phyloP scores from a whole-genome alignment of 2,888 invertebrate species.

The Acrobasis consociella region DNA sequence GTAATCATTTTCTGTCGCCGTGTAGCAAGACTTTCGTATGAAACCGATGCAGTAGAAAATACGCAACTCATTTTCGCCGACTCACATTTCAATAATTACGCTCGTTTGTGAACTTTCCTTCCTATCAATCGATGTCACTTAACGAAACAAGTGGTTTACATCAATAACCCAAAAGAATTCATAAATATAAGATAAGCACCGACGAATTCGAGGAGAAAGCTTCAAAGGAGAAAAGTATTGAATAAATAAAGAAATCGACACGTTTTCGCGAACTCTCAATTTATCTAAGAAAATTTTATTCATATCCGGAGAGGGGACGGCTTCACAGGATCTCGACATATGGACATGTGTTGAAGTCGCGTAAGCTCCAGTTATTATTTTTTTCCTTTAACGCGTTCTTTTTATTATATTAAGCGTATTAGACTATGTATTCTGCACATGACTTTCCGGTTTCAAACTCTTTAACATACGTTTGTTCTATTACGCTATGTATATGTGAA shows the following conservation, averaged over 20 bases:
- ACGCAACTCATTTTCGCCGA: no score
- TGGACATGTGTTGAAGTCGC: constrained; percentile 63
- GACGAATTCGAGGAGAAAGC: constrained; percentile 63
- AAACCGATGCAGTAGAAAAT: no score
- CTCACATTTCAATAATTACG: no score
- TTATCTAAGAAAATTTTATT: constrained; percentile 77
- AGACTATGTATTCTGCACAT: neutral
- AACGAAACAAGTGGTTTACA: constrained; percentile 56
- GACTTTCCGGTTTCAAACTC: neutral
- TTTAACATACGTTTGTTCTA: constrained; percentile 30
- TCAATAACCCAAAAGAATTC: constrained; percentile 64
- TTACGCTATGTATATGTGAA: constrained; percentile 47
- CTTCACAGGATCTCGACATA: constrained; percentile 65
- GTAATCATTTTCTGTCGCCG: no score
- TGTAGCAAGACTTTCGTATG: no score
- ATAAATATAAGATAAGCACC: constrained; percentile 70
- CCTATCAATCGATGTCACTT: constrained; percentile 41
- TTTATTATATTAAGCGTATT: constrained; percentile 32
- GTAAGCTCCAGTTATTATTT: constrained; percentile 63
- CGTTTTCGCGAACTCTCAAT: constrained; percentile 77
- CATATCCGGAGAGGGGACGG: constrained; percentile 69
- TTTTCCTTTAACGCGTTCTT: constrained; percentile 34
- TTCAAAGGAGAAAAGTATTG: constrained; percentile 75
- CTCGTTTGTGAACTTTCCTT: constrained; percentile 39
- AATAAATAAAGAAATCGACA: constrained; percentile 80